Evolutionary conservation across 2,888 invertebrate genomes (phyloP).

Genomic region (Rosalia funebris): DNA sequence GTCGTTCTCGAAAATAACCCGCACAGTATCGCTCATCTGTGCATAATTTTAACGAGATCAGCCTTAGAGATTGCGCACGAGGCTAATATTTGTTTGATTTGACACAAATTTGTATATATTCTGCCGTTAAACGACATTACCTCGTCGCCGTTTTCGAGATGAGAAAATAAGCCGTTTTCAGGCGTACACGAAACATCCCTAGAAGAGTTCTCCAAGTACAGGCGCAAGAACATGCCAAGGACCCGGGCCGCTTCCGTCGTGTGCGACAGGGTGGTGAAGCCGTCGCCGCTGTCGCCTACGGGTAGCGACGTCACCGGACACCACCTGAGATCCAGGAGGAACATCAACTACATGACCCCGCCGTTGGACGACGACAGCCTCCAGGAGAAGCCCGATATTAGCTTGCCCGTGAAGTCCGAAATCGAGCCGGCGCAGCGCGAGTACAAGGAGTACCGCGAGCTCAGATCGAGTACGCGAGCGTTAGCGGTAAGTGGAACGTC

Average conservation of each 20-base stretch:
- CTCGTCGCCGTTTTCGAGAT: too few species aligned
- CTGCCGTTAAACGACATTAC: too few species aligned
- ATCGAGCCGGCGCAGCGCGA: conserved; percentile 31
- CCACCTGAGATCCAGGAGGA: conserved; percentile 61
- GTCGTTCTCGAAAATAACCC: too few species aligned
- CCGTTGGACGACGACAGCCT: conserved; percentile 60
- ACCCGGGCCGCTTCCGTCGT: conserved; percentile 44
- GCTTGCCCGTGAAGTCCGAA: conserved; percentile 31
- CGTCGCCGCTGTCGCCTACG: conserved; percentile 49
- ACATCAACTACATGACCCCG: conserved; percentile 60
- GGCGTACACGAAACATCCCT: conserved; percentile 45
- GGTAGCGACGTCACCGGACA: conserved; percentile 56
- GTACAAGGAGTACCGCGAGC: conserved; percentile 53
- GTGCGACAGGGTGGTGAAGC: conserved; percentile 36
- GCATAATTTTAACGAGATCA: too few species aligned
- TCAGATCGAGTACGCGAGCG: conserved; percentile 56
- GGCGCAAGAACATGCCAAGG: conserved; percentile 45
- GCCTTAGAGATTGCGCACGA: too few species aligned
- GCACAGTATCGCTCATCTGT: too few species aligned
- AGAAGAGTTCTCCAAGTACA: conserved; percentile 44
- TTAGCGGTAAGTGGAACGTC: conserved; percentile 54
- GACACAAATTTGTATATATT: too few species aligned
- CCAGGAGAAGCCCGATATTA: conserved; percentile 53
- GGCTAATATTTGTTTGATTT: too few species aligned
- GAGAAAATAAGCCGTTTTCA: too few species aligned